Conservation (phyloP, 2,797 vertebrate species). For the Emys orbicularis region DNA sequence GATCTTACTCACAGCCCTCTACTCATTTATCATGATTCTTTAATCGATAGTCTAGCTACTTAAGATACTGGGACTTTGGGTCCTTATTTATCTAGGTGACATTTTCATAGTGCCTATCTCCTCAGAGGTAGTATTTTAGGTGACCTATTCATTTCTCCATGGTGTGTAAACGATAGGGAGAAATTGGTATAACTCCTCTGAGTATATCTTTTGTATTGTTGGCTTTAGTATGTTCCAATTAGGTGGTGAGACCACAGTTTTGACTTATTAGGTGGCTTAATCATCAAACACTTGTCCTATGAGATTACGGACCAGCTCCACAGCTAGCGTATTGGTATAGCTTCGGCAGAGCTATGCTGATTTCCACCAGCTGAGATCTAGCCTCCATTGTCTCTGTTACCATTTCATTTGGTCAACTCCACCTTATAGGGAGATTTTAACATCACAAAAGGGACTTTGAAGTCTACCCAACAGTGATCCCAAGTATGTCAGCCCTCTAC, state of each 20-base stretch:
- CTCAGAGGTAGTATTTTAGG: constrained; percentile 53
- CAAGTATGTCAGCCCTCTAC: background rate
- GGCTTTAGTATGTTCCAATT: background rate
- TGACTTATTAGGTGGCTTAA: constrained; percentile 36
- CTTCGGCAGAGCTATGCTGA: background rate
- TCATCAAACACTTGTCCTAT: background rate
- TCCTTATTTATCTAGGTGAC: constrained; percentile 66
- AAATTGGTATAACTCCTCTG: background rate
- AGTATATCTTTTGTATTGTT: background rate
- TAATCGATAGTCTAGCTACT: constrained; percentile 73
- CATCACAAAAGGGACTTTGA: constrained; percentile 44
- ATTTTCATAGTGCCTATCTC: constrained; percentile 68
- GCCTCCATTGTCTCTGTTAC: constrained; percentile 39
- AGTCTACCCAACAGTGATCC: constrained; percentile 12
- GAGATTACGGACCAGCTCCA: background rate
- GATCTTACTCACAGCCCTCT: constrained; percentile 70
- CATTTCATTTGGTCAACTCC: background rate
- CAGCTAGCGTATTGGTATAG: background rate
- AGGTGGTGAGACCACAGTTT: background rate
- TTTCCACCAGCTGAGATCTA: background rate
- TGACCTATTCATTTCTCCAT: constrained; percentile 22
- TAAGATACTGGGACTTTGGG: constrained; percentile 63
- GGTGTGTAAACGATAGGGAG: constrained; percentile 33
- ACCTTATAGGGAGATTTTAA: constrained; percentile 30
- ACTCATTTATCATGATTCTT: constrained; percentile 75